Conservation (phyloP, 2,888 invertebrate genomes). For the Eulithis prunata region DNA sequence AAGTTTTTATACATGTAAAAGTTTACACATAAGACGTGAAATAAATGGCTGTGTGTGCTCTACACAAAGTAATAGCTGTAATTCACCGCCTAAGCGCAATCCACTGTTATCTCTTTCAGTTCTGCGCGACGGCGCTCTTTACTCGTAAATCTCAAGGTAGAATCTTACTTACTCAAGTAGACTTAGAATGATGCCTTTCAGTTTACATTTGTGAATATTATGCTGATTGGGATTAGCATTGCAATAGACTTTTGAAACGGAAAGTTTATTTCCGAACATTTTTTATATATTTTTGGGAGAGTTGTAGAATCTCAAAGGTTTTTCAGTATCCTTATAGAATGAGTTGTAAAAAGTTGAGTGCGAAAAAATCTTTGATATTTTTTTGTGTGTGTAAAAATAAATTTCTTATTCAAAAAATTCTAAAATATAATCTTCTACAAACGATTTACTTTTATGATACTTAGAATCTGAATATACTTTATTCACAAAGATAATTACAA, state of each 20-base stretch:
- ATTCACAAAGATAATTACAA: too few relatives aligned
- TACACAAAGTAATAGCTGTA: conserved; percentile 67
- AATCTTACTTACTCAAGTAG: conserved; percentile 61
- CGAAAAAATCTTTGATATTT: too few relatives aligned
- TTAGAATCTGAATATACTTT: too few relatives aligned
- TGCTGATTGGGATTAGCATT: conserved; percentile 43
- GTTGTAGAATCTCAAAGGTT: too few relatives aligned
- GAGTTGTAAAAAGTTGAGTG: too few relatives aligned
- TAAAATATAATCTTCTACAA: too few relatives aligned
- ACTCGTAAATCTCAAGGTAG: conserved; percentile 65
- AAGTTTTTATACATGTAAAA: too few relatives aligned
- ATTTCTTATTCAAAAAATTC: too few relatives aligned
- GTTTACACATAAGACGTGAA: neutral
- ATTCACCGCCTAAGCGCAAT: conserved; percentile 70
- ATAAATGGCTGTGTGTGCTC: conserved; percentile 33
- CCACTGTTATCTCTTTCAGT: conserved; percentile 70
- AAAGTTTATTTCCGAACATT: neutral
- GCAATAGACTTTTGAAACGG: neutral
- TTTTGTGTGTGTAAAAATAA: too few relatives aligned
- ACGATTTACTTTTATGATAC: too few relatives aligned
- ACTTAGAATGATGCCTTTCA: conserved; percentile 71
- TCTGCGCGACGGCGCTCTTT: conserved; percentile 62
- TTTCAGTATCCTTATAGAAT: too few relatives aligned
- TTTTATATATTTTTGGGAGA: too few relatives aligned
- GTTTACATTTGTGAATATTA: conserved; percentile 70